Base-by-base conservation (phyloP, 2,113 vertebrate species). In the Archocentrus centrarchus region DNA sequence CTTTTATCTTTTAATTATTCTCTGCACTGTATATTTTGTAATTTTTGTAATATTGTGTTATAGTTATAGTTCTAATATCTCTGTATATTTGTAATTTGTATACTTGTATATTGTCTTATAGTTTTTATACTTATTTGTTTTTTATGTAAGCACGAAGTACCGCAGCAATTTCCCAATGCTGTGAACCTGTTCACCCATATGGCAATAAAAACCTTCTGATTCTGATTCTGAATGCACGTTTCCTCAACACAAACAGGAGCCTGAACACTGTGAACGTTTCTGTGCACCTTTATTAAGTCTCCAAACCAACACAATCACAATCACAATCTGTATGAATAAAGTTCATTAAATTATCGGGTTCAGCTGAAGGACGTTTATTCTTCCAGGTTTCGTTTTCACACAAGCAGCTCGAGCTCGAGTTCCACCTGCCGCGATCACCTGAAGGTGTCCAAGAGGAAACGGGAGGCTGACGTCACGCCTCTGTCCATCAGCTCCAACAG, bases 321-420 rank as follows among this genome's bases (percentile, higher is more conserved):
- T 63, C 35, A 86, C 57, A 50, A 24, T 63, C 35, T 14, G 59
- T 32, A 32, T 63, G 59, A 64, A 66, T 35, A 66, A 58, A 37
- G 9, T 80, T 80, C 60, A 75, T 76, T 75, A 83, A 73, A 79
- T 75, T 14, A 59, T 83, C 14, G 37, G 7, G 15, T 78, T 39
- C 61, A 59, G 64, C 75, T 61, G 57, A 47, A 81, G 68, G 27
- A 80, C 13, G 3, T 39, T 79, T 57, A 24, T 39, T 62, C 76
- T 53, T 35, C 30, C 37, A 47, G 53, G 57, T 37, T 37, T 60
- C 39, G 62, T 70, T 78, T 70, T 77, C n/a, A 68, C 59, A 77
- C 61, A 60, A 20, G 66, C 84, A 79, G 63, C 80, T 59, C 60
- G 8, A 37, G 14, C 59, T 39, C 20, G 30, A 60, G 66, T 62